Evolutionary conservation across 35 echinoderm and acorn worm genomes (phyloP), one percentile per base, ranked within the genome.

Genomic region (Heliocidaris tuberculata): DNA sequence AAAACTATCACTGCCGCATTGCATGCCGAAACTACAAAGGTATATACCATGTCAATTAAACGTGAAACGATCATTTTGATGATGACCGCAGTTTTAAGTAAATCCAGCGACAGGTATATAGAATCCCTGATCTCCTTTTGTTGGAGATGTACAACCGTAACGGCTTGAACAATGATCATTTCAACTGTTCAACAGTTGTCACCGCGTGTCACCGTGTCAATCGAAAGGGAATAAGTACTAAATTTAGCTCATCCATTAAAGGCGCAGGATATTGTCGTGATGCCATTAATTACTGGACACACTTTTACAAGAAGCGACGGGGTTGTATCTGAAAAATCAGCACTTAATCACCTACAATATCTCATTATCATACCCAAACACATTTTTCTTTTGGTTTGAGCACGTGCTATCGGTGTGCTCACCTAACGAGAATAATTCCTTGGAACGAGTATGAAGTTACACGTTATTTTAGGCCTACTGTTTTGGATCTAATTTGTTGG

Each of bases 261-360:
- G 21, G 65, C 21, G 21, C 65, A 78, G 65, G 65, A 78, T 78
- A 78, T 78, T 19, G 65, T 78, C 65, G 27, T 78, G 65, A 78
- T 78, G 65, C 65, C 65, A 78, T 78, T 78, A 78, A 78, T 78
- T 78, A 78, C 65, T 78, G 65, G 65, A 78, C 65, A 78, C 65
- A 78, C 65, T 21, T 27, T 78, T 78, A 70, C 21, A 78, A 78
- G 65, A 78, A 78, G 7, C 65, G 21, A 6, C 65, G 27, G 65
- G 65, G 19, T n/a, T 78, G 65, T 78, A n/a, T 78, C 24, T 78
- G 65, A n/a, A 56, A 78, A 42, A n/a, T 78, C 65, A n/a, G 8
- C 65, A 19, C 65, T 78, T 78, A 78, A 78, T 78, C 65, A n/a
- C 65, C 65, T n/a, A 5, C 65, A 78, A 78, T 78, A 78, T 19